Conservation (phyloP, 2,797 vertebrate genomes). For the Hipposideros larvatus region DNA sequence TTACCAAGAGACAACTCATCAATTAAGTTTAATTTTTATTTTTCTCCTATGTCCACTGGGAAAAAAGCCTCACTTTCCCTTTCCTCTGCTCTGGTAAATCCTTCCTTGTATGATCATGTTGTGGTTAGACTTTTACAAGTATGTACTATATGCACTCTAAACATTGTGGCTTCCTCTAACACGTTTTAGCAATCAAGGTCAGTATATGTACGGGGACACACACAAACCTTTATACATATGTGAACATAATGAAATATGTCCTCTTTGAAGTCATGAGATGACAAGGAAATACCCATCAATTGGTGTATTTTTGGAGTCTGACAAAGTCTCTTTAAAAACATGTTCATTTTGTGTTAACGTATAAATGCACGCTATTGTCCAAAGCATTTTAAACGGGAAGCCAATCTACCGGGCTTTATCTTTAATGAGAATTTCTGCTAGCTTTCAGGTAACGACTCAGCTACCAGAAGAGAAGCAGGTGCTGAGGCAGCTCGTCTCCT, state of each 20-base stretch:
- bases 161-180: constrained; percentile 94
- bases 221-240: not conserved
- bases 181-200: constrained; percentile 89
- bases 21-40: constrained; percentile 79
- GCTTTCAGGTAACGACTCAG: constrained; percentile 25
- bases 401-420: not conserved
- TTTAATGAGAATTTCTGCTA: not conserved
- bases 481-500: not conserved
- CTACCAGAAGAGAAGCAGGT: not conserved
- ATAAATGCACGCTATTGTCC: not conserved
- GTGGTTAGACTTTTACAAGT: constrained; percentile 93
- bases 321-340: constrained; percentile 35
- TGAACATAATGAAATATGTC: not conserved
- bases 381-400: not conserved
- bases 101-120: constrained; percentile 90
- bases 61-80: not conserved
- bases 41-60: constrained; percentile 80
- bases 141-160: constrained; percentile 95
- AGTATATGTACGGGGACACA: not conserved
- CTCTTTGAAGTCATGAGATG: constrained; percentile 14
- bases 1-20: constrained; percentile 84
- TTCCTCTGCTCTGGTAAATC: constrained; percentile 90
- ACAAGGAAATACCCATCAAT: not conserved
- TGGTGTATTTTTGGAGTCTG: not conserved
- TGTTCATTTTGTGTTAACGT: not conserved